Percentiles rank a stretch among this genome's conserved stretches.
Conservation (phyloP, 2,113 vertebrate species). For the Psittacara wagleri region DNA sequence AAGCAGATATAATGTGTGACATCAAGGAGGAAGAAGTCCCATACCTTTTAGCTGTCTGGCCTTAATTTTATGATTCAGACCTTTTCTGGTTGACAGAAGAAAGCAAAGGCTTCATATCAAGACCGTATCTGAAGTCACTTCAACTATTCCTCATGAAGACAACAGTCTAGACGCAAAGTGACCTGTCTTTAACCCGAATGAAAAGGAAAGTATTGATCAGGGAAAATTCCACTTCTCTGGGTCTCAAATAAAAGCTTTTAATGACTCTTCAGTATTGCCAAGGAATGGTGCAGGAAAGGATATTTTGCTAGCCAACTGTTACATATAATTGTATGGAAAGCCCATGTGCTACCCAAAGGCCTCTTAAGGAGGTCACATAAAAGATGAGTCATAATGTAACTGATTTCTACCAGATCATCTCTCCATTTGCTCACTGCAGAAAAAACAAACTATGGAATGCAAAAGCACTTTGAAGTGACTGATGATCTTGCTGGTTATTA, state of each 20-base stretch:
- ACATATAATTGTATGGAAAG: not conserved
- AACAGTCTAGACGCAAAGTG: not conserved
- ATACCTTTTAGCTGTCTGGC: not conserved
- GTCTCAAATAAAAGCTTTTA: not conserved
- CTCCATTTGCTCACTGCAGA: constrained; percentile 26
- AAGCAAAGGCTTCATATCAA: not conserved
- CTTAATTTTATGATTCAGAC: not conserved
- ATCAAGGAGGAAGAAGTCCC: not conserved
- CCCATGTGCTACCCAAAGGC: constrained; percentile 44
- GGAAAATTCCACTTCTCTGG: not conserved
- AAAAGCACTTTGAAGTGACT: constrained; percentile 53
- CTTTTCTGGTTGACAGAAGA: not conserved
- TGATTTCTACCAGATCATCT: constrained; percentile 53
- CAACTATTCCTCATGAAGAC: not conserved
- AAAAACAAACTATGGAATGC: constrained; percentile 48
- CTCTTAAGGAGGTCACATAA: constrained; percentile 27
- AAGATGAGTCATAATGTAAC: constrained; percentile 53
- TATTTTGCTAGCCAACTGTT: not conserved
- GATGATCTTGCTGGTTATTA: constrained; percentile 48
- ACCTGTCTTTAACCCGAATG: not conserved
- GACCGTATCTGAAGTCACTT: not conserved
- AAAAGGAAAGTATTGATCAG: not conserved
- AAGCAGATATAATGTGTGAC: not conserved
- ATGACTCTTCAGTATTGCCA: not conserved
- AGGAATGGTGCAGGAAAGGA: not conserved